These are phyloP conservation scores for Pampusana beccarii DNA, from an alignment of 2,113 vertebrate genomes.

Conservation along the genomic window DNA sequence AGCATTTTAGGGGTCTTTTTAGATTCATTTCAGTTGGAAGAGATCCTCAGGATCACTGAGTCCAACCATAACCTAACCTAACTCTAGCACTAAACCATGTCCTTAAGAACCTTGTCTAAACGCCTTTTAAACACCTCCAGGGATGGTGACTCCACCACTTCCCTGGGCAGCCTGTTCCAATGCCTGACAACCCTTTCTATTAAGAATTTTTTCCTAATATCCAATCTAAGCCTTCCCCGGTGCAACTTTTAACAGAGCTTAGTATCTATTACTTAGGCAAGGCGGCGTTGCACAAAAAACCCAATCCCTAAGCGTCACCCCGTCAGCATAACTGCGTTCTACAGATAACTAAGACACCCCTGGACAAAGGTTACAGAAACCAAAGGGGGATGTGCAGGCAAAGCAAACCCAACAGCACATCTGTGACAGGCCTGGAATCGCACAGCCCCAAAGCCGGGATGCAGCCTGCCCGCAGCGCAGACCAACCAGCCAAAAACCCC, in stretches of 20 bases:
- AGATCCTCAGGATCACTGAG: no score
- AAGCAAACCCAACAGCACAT: not conserved
- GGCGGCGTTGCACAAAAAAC: fast-evolving
- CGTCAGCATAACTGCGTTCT: fast-evolving
- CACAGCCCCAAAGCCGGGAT: no score
- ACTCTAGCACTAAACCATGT: no score
- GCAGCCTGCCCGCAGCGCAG: not conserved
- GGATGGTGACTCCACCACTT: no score
- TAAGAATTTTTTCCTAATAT: no score
- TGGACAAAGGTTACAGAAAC: not conserved
- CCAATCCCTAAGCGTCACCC: not conserved
- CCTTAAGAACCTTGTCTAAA: no score
- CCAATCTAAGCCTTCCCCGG: no score
- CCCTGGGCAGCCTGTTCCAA: no score
- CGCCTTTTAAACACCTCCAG: no score
- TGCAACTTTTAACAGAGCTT: not conserved
- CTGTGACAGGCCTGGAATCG: fast-evolving
- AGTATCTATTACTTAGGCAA: not conserved
- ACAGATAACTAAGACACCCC: not conserved
- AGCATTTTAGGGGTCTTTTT: not conserved
- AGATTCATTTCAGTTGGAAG: no score
- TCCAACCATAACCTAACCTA: no score
- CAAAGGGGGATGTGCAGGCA: fast-evolving
- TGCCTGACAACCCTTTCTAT: no score
- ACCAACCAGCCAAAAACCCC: not conserved